A percentile compares a stretch with the other conserved stretches of the same genome.
Evolutionary conservation across 2,797 vertebrate genomes (phyloP).

Genomic region (Acrossocheilus fasciatus): DNA sequence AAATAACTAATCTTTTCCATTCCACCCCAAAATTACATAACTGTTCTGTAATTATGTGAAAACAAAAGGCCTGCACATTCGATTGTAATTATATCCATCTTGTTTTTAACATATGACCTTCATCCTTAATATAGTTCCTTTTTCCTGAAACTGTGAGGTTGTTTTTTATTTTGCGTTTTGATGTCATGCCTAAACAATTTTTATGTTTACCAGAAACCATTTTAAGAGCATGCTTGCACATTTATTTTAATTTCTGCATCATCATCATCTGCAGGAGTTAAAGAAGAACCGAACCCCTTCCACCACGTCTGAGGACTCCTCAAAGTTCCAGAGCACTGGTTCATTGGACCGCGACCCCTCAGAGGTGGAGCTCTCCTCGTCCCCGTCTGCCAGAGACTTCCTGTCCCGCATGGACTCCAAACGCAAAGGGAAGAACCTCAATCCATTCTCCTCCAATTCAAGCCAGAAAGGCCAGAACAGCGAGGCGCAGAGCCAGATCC

Average conservation of each 20-base stretch:
- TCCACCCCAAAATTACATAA: background rate
- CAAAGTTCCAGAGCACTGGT: constrained; percentile 74
- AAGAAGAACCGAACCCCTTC: constrained; percentile 67
- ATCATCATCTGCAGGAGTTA: constrained; percentile 48
- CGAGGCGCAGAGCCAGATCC: constrained; percentile 80
- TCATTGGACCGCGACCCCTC: constrained; percentile 78
- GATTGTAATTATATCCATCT: background rate
- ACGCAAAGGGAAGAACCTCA: constrained; percentile 87
- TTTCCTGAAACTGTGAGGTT: background rate
- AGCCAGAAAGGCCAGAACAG: constrained; percentile 72
- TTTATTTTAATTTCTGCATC: background rate
- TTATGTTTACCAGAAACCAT: background rate
- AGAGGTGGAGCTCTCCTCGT: constrained; percentile 79
- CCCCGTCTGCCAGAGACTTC: constrained; percentile 84
- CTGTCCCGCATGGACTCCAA: constrained; percentile 85
- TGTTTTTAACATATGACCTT: background rate
- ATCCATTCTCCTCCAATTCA: constrained; percentile 81
- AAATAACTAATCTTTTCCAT: constrained; percentile 8
- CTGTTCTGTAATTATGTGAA: background rate
- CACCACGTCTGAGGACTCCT: constrained; percentile 76
- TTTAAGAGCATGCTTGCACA: background rate
- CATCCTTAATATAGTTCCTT: background rate
- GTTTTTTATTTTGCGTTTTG: background rate
- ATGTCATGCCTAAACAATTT: background rate
- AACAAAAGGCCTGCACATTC: background rate